Conservation (phyloP, 2,113 vertebrate genomes). For the Hydrochoerus hydrochaeris region DNA sequence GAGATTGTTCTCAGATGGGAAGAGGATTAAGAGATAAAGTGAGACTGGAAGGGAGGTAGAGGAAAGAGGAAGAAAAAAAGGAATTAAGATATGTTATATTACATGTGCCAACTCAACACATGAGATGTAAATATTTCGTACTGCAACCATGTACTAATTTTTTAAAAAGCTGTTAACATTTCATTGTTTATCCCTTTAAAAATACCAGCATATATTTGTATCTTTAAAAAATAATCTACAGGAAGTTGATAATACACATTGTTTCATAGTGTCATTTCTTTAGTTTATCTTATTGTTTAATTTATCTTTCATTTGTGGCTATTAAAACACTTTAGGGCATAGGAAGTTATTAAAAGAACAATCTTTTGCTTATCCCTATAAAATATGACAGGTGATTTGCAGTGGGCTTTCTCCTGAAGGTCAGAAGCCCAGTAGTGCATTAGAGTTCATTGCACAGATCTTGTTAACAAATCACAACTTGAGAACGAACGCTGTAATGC, state of each 20-base stretch:
- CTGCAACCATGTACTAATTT: background rate
- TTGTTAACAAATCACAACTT: conserved; percentile 64
- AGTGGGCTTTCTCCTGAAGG: conserved; percentile 32
- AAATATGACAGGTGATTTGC: conserved; percentile 43
- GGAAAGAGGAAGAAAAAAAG: background rate
- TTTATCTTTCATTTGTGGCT: background rate
- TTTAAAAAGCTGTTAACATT: background rate
- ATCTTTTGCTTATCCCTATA: background rate
- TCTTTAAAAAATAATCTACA: background rate
- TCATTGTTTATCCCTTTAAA: conserved; percentile 5
- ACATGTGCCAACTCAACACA: background rate
- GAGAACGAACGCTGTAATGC: conserved; percentile 34
- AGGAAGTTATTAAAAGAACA: conserved; percentile 33
- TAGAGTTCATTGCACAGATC: conserved; percentile 55
- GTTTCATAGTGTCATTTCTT: background rate
- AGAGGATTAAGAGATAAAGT: background rate
- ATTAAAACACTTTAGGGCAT: background rate
- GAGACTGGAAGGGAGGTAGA: background rate
- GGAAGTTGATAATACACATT: background rate
- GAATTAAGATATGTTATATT: background rate
- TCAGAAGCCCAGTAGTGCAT: background rate
- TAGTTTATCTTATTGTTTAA: conserved; percentile 27
- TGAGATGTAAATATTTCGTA: background rate
- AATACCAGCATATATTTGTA: background rate
- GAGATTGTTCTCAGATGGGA: background rate